Evolutionary conservation across 1,140 invertebrate species (phyloP).

Genomic region (Leptinotarsa texana): DNA sequence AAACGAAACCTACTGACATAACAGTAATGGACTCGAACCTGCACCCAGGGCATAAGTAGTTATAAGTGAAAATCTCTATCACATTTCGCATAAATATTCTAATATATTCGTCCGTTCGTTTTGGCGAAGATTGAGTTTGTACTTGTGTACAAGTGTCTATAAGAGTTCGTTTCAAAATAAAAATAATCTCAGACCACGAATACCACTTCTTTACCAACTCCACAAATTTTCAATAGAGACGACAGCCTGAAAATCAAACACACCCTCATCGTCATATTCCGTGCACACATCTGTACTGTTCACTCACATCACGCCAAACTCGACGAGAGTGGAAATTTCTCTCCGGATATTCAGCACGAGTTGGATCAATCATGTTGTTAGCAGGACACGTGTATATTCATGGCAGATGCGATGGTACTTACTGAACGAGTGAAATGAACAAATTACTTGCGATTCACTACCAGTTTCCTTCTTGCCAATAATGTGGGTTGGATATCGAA

Average conservation of each 20-base stretch:
- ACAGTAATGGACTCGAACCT: too few species aligned
- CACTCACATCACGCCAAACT: not conserved
- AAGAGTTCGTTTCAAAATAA: too few species aligned
- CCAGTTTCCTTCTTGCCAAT: not conserved
- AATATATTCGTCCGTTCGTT: too few species aligned
- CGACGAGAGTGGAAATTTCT: not conserved
- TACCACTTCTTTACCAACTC: too few species aligned
- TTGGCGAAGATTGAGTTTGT: too few species aligned
- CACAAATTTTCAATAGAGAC: too few species aligned
- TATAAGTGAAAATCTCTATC: too few species aligned
- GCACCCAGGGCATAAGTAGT: too few species aligned
- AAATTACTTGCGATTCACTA: not conserved
- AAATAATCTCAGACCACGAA: too few species aligned
- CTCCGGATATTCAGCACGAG: slow-evolving; percentile 1
- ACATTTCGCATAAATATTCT: too few species aligned
- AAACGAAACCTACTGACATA: too few species aligned
- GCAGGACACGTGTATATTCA: slow-evolving; percentile 5
- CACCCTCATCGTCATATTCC: not conserved
- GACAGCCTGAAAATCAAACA: not conserved
- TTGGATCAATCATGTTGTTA: slow-evolving; percentile 1
- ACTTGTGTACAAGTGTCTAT: too few species aligned
- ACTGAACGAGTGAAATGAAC: not conserved
- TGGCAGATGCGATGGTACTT: not conserved
- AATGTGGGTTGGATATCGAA: not conserved
- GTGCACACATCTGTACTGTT: not conserved